A percentile compares a stretch with the other conserved stretches of the same genome.
These are phyloP conservation scores for Pyrgilauda ruficollis DNA, from an alignment of 2,113 vertebrate genomes.

Conservation along the genomic window DNA sequence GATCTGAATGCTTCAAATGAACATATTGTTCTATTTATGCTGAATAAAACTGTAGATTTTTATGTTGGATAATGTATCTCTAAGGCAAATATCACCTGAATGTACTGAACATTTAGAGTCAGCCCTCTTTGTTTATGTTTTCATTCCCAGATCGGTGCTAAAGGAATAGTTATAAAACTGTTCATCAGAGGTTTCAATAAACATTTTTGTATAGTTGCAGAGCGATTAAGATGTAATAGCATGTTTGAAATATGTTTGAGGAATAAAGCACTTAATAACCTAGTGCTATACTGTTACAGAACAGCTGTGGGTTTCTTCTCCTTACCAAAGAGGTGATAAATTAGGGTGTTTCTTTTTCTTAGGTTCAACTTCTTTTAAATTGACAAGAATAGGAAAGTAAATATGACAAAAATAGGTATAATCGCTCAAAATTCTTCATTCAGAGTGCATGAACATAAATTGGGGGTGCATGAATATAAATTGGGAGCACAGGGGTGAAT, in stretches of 20 bases:
- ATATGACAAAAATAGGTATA: not conserved
- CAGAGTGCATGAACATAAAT: not conserved
- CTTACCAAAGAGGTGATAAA: not conserved
- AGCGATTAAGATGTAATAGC: not conserved
- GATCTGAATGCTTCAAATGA: not conserved
- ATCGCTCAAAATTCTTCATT: not conserved
- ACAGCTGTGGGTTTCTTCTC: not conserved
- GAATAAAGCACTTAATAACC: not conserved
- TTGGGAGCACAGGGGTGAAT: not conserved
- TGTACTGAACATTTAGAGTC: not conserved
- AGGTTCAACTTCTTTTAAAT: not conserved
- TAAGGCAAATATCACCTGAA: not conserved
- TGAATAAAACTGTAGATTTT: not conserved
- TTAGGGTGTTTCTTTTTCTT: not conserved
- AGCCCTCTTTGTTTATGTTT: not conserved
- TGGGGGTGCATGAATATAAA: not conserved
- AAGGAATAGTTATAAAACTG: not conserved
- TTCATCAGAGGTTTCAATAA: not conserved
- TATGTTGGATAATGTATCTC: not conserved
- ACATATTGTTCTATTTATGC: not conserved
- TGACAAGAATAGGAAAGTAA: not conserved
- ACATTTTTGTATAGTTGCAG: not conserved
- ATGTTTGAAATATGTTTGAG: not conserved
- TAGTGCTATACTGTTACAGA: rapidly evolving
- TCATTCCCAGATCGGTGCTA: not conserved